Base-by-base conservation (phyloP, 30 jellyfish, hydroid and myxozoan genomes). In the Mastigias papua region DNA sequence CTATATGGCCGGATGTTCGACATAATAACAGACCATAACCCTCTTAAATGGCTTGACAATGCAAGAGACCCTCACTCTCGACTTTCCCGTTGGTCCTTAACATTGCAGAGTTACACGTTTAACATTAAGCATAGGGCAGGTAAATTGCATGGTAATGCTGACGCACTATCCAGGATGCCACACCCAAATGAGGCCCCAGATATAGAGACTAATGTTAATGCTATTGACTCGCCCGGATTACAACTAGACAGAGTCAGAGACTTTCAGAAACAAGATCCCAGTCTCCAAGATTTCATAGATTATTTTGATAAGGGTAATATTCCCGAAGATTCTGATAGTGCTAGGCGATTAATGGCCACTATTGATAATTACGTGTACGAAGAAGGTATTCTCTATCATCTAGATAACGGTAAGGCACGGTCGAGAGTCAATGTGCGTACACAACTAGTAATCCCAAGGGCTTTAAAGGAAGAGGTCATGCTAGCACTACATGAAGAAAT, bases 401-500 rank as follows among this genome's bases (percentile, higher is more conserved):
- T 86, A 68, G 76, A 42, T 25, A 50, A 51, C 31, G 88, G 74
- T 13, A 35, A 73, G n/a, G 81, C 84, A 2, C 87, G 88, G 30
- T 30, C 88, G 19, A 51, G 93, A 65, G 28, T 54, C 23, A 23
- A 4, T 1, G 68, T 68, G 16, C 7, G 69, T 17, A 69, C 69
- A 25, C 93, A 83, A 33, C 72, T 83, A 1, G 93, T 83, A 16
- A 83, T 83, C 22, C 79, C 93, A 2, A 69, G 88, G 21, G 31
- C 94, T 71, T 80, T 85, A 9, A 73, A 74, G 48, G 88, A 85
- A 58, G 94, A 85, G 65, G 86, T 84, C 17, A 71, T 85, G 88
- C 30, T 63, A 58, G 60, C 94, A 11, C 26, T 73, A 17, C 94
- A 72, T 48, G 83, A 85, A 34, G 94, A 85, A 42, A 25, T 63